Evolutionary conservation across 2,797 vertebrate genomes (phyloP), one percentile per base, ranked within the genome.

Genomic region (Cyprinodon diabolis): DNA sequence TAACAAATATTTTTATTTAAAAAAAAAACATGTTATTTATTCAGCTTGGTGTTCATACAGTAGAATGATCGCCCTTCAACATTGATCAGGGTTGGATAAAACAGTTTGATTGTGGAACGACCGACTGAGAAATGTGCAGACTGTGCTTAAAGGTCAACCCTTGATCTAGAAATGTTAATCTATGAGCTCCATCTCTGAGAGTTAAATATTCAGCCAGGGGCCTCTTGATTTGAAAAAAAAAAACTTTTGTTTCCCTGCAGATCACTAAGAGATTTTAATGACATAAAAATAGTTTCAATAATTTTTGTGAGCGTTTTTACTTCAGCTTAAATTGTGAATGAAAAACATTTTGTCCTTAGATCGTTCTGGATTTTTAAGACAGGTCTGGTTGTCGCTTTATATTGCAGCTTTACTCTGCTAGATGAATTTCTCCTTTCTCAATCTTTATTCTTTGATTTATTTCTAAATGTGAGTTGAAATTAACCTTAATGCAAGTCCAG

Each of bases 401-500:
- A 56, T 49, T 6, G 1, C 63, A 35, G 7, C 58, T 4, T 23
- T 4, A 30, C 30, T 43, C 8, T 15, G 19, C 11, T 57, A 66
- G 9, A n/a, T 74, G 17, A 17, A 30, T 17, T 30, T 13, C 17
- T 66, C 52, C 68, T 15, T 25, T 62, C 69, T 66, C 43, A 17
- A 55, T 0, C 4, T 43, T n/a, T 71, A n/a, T 37, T 4, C 56
- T 21, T 74, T 57, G 0, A 15, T 45, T 80, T 11, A 1, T 67
- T 23, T 43, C 35, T 45, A 6, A 51, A 49, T 21, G 12, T n/a
- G 30, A 25, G 21, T 63, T 55, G 54, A 19, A 12, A 83, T 80
- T 56, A 12, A 78, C 93, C 93, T 97, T 97, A 96, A 96, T 93
- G 51, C 66, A 77, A 37, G 43, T 78, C 37, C 91, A 99, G 98